Percentiles rank a stretch among this genome's conserved stretches.
phyloP scores from a whole-genome alignment of 2,113 vertebrate genomes.

The Nyctibius bracteatus region DNA sequence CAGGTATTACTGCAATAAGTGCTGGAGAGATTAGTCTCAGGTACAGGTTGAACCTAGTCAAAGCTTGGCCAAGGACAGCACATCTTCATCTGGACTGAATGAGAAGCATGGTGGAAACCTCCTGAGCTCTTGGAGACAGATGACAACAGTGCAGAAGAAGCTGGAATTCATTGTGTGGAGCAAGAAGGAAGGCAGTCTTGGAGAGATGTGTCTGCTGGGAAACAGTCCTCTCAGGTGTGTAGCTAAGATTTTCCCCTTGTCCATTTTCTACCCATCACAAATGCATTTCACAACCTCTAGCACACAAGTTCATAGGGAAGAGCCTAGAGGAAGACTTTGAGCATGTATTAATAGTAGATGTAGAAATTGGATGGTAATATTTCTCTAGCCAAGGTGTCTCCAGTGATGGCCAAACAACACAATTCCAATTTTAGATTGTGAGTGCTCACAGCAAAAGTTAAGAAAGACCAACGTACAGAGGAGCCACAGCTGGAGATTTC shows the following conservation, averaged over 20 bases:
- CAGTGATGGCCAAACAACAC: neutral
- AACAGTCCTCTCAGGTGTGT: neutral
- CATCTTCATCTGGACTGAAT: neutral
- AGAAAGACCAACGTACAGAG: neutral
- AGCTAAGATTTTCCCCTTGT: accelerated
- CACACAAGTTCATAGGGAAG: neutral
- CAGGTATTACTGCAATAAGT: neutral
- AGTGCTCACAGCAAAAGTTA: neutral
- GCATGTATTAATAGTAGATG: neutral
- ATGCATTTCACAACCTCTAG: neutral
- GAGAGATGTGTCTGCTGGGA: neutral
- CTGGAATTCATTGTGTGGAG: neutral
- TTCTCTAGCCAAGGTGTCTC: neutral
- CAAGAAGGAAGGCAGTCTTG: neutral
- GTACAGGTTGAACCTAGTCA: neutral
- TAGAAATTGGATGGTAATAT: neutral
- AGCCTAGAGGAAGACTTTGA: neutral
- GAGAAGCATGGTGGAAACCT: neutral
- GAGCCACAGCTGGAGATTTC: neutral
- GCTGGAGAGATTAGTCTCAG: neutral
- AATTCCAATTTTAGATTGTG: neutral
- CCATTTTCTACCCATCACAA: neutral
- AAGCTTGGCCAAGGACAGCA: neutral
- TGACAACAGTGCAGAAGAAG: neutral
- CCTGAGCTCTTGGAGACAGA: neutral